Evolutionary conservation across 1,140 invertebrate species (phyloP).

Genomic region (Leptinotarsa lineolata): DNA sequence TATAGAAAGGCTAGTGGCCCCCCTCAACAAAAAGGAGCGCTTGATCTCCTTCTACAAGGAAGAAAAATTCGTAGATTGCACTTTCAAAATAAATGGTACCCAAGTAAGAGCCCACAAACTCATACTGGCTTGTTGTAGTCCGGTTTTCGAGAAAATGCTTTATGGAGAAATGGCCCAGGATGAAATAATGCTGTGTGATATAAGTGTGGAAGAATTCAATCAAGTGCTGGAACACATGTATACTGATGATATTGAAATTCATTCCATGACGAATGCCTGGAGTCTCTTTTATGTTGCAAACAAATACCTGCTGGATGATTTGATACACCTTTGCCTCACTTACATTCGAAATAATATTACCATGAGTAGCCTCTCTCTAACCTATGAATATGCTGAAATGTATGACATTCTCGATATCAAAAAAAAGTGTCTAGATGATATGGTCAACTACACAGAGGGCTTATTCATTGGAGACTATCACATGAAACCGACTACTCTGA

Average conservation of each 20-base stretch:
- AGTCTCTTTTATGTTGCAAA: conserved; percentile 62
- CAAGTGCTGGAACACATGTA: conserved; percentile 62
- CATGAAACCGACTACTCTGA: conserved; percentile 57
- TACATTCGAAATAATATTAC: conserved; percentile 59
- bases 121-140: conserved; percentile 69
- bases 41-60: conserved; percentile 33
- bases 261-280: conserved; percentile 60
- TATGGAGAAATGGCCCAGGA: conserved; percentile 65
- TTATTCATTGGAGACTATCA: conserved; percentile 57
- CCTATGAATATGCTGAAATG: conserved; percentile 62
- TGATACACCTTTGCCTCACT: conserved; percentile 58
- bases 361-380: conserved; percentile 60
- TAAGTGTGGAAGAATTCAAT: conserved; percentile 61
- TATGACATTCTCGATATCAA: conserved; percentile 59
- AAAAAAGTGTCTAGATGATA: conserved; percentile 56
- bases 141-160: conserved; percentile 78
- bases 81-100: conserved; percentile 58
- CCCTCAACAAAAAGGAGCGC: conserved; percentile 27
- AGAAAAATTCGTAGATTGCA: conserved; percentile 56
- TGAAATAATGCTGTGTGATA: conserved; percentile 60
- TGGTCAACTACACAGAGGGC: conserved; percentile 58
- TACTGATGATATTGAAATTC: conserved; percentile 59
- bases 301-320: conserved; percentile 62
- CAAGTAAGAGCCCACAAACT: conserved; percentile 69
- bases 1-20: conserved; percentile 23